A percentile compares a stretch with the other conserved stretches of the same genome.
Conservation (phyloP, 2,113 vertebrate species). For the Meleagris gallopavo region DNA sequence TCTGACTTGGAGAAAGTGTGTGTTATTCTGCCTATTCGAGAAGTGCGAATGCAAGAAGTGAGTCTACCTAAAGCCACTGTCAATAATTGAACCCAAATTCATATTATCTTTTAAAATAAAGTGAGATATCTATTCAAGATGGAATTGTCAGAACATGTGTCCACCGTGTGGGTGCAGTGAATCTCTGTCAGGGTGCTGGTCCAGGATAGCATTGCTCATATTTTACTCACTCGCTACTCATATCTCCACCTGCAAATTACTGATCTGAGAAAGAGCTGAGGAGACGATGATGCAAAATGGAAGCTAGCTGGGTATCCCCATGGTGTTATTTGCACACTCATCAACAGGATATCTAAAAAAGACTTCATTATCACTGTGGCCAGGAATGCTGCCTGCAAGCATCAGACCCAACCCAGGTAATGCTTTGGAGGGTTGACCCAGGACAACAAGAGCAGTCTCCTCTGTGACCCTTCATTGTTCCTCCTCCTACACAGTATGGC, state of each 20-base stretch:
- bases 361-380: fast-evolving
- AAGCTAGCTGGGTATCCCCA: fast-evolving
- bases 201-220: not conserved
- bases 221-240: not conserved
- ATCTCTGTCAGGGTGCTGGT: not conserved
- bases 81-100: not conserved
- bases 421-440: not conserved
- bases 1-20: not conserved
- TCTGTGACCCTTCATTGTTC: not conserved
- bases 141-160: not conserved
- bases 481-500: not conserved
- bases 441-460: not conserved
- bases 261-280: not conserved
- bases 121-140: not conserved
- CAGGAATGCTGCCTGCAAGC: not conserved
- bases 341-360: not conserved
- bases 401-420: not conserved
- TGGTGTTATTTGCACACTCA: not conserved
- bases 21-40: no score
- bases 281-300: not conserved
- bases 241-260: not conserved
- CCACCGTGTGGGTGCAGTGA: not conserved
- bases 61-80: not conserved
- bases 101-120: not conserved
- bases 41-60: no score